Conservation (phyloP, 1,140 invertebrate species). For the Metopolophium dirhodum region DNA sequence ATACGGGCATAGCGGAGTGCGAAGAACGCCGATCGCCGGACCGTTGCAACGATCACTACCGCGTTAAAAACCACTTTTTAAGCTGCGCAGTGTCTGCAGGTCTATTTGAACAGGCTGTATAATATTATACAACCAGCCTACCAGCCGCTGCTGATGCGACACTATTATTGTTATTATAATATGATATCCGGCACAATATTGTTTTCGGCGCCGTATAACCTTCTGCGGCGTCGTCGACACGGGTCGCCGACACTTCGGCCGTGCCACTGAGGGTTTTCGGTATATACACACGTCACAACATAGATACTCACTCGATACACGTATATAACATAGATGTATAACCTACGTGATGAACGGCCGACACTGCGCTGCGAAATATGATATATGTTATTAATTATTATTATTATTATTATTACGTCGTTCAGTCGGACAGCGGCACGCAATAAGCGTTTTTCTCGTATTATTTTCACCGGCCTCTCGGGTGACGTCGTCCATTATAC, state of each 20-base stretch:
- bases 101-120: background rate
- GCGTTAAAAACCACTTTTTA: background rate
- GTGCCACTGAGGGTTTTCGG: background rate
- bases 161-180: background rate
- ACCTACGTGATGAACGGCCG: background rate
- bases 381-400: constrained; percentile 6
- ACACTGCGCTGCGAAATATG: background rate
- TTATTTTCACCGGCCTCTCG: background rate
- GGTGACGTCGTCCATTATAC: too few species aligned
- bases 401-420: constrained; percentile 9
- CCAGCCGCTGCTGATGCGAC: background rate
- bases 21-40: background rate
- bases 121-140: background rate
- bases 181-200: constrained; percentile 1
- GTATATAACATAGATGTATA: background rate
- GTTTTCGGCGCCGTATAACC: background rate
- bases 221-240: background rate
- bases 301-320: background rate
- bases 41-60: too few species aligned
- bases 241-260: background rate
- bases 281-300: background rate
- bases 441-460: background rate
- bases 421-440: background rate
- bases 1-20: too few species aligned
- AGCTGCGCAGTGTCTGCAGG: background rate